Evolutionary conservation across 2,113 vertebrate genomes (phyloP), one percentile per base, ranked within the genome.

Genomic region (Phylloscopus trochiloides): DNA sequence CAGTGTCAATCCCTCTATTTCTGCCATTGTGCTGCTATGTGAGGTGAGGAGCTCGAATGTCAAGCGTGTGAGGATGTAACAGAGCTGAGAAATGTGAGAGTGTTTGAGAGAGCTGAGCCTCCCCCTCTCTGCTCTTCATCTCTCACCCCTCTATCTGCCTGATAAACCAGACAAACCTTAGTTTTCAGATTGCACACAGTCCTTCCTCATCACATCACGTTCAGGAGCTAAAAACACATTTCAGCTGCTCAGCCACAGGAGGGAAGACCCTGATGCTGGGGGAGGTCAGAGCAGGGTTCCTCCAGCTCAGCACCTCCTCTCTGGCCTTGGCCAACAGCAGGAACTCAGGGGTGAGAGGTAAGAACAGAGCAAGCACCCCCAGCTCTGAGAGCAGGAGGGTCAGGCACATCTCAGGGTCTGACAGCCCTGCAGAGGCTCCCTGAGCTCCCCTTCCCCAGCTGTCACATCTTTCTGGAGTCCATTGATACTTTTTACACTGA

Each of bases 1-100:
- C 78, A 40, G 55, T 32, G 36, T n/a, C 85, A 83, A 31, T 52
- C 40, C 71, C 84, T 71, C 47, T 25, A 19, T 86, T 93, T 80
- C 48, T 80, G 59, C 75, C 43, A 12, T 22, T 71, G 85, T 22
- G 43, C 45, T 73, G 50, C 74, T 55, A 1, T 0, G 1, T 55
- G 90, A 88, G 88, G 40, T 0, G 0, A 90, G 82, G 36, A n/a
- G 58, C 40, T 83, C 0, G 0, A 36, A 54, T 24, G 38, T 70
- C 54, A 1, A 7, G 38, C 31, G 73, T 43, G 74, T 57, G 73
- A 65, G 73, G 51, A 29, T 20, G 75, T 32, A 36, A 51, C 19
- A 59, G 25, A 72, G 89, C 65, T 87, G 73, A 29, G 62, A 75
- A 47, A 81, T 0, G 0, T 15, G 42, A 47, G n/a, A 4, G 12